Evolutionary conservation across 2,113 vertebrate species (phyloP), one percentile per base, ranked within the genome.

Genomic region (Xiphophorus couchianus): DNA sequence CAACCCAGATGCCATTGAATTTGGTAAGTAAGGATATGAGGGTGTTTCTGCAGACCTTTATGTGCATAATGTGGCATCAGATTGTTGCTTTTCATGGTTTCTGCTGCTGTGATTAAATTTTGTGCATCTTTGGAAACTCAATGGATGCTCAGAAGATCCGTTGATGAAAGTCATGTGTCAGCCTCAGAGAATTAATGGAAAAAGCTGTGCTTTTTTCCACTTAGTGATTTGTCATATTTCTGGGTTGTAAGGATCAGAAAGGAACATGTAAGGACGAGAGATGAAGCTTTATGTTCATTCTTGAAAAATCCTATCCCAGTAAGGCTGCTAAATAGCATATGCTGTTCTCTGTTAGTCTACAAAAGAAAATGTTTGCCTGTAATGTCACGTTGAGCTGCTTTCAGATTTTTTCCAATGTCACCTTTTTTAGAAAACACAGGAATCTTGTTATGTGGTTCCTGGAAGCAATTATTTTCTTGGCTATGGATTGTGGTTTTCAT

Each of bases 401-500:
- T 84, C 44, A 22, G 74, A 68, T 78, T 85, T 83, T 67, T 33
- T 42, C 14, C 51, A 68, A 73, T 62, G n/a, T 84, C 39, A 35
- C 64, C 62, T 70, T 74, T 42, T 39, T 6, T 25, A 69, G 19
- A 63, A 51, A 71, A 84, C 77, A 83, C 75, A 83, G 86, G 86
- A 92, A 91, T 73, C 76, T 64, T 78, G 35, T 74, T 64, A 71
- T 82, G 79, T 78, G 84, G 91, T 78, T 88, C 83, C 90, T 91
- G 89, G 89, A 91, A 91, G 84, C 80, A 84, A 91, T 93, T 86
- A 93, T 86, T 83, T 87, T 81, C 80, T 86, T 89, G 86, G 84
- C 83, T 63, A 77, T 42, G 75, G 86, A 84, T 75, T 61, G 77
- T 71, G 66, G 44, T 82, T 89, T 92, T 89, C 81, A 90, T 91